These are phyloP conservation scores for Diabrotica undecimpunctata DNA, from an alignment of 1,140 invertebrate genomes.

Conservation along the genomic window DNA sequence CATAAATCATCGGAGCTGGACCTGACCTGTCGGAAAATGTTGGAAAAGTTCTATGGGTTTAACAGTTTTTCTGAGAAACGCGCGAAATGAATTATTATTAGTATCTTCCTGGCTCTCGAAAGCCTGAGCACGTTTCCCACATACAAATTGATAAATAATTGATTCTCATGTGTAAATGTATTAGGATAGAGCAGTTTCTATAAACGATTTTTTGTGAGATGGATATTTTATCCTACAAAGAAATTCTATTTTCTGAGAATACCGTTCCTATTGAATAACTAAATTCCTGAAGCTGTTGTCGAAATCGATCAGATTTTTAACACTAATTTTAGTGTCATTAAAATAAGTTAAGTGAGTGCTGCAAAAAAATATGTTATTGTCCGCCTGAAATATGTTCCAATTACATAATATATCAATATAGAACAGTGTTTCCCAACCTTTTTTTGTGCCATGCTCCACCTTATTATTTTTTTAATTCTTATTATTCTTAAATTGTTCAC, in stretches of 20 bases:
- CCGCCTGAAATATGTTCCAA: no score
- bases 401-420: no score
- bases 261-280: no score
- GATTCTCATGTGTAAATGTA: conserved; percentile 16
- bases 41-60: conserved; percentile 33
- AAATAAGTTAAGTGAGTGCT: no score
- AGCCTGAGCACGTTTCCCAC: conserved; percentile 7
- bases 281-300: no score
- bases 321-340: no score
- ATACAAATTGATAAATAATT: conserved; percentile 28
- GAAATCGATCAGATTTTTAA: no score
- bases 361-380: no score
- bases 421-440: background rate
- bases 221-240: no score
- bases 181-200: background rate
- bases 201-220: no score
- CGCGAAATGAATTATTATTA: conserved; percentile 42
- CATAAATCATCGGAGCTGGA: conserved; percentile 44
- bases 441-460: background rate
- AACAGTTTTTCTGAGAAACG: conserved; percentile 26
- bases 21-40: conserved; percentile 37
- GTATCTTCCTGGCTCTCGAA: conserved; percentile 20
- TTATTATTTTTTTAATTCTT: background rate
- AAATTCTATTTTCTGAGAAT: no score
- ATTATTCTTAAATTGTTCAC: background rate